Conservation (phyloP, 2,113 vertebrate species). For the Echinops telfairi region DNA sequence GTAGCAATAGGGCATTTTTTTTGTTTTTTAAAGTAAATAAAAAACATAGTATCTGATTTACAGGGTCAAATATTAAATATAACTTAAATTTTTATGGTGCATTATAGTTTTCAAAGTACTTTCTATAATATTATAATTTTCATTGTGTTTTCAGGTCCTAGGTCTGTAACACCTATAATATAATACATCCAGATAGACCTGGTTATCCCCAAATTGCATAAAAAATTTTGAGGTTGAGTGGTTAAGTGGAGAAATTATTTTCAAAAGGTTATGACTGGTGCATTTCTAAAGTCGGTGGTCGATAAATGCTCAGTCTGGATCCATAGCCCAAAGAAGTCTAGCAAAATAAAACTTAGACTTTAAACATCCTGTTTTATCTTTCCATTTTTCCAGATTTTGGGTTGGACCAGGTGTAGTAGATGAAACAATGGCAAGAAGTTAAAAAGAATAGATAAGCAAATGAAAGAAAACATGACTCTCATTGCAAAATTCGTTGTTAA, state of each 20-base stretch:
- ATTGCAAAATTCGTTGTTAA: not conserved
- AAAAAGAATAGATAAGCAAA: not conserved
- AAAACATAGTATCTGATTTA: not conserved
- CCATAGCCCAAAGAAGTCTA: not conserved
- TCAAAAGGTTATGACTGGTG: constrained; percentile 38
- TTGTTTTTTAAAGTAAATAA: not conserved
- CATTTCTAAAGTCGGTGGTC: not conserved
- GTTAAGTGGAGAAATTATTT: not conserved
- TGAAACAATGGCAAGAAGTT: not conserved
- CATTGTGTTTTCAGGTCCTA: not conserved
- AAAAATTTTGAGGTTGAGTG: constrained; percentile 7
- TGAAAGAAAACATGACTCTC: not conserved
- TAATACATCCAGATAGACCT: not conserved
- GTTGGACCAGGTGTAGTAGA: not conserved
- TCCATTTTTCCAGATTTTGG: not conserved
- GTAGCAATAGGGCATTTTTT: not conserved
- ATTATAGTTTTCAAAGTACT: not conserved
- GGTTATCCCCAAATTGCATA: not conserved
- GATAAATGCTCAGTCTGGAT: not conserved
- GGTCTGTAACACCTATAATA: not conserved
- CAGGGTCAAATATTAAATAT: not conserved
- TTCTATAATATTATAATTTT: not conserved
- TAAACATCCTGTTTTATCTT: not conserved
- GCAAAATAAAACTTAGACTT: not conserved
- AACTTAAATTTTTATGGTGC: not conserved